Conservation (phyloP, 2,113 vertebrate species). For the Isichthys henryi region DNA sequence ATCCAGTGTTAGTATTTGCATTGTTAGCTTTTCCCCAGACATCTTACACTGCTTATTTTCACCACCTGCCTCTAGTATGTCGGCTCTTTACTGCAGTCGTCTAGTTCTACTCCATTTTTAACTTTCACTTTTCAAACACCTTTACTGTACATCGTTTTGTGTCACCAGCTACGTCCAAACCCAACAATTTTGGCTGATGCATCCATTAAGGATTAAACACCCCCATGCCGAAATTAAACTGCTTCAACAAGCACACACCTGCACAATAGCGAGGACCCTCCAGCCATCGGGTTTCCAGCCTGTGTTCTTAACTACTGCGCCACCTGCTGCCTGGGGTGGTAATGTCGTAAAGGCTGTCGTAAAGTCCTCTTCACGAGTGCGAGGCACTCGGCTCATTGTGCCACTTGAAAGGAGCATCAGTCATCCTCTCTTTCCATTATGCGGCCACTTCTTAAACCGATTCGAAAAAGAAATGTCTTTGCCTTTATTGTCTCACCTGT, state of each 20-base stretch:
- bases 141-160: neutral
- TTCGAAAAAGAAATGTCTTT: slow-evolving; percentile 5
- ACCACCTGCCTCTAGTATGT: neutral
- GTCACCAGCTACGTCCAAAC: neutral
- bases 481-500: neutral
- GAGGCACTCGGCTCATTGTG: neutral
- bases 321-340: neutral
- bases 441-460: neutral
- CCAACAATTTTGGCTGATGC: neutral
- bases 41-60: neutral
- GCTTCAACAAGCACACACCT: neutral
- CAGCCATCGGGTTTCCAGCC: neutral
- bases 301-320: neutral
- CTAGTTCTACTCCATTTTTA: neutral
- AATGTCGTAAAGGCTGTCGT: neutral
- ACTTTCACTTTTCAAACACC: neutral
- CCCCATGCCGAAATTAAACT: neutral
- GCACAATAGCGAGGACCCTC: neutral
- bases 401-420: neutral
- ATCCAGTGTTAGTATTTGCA: neutral
- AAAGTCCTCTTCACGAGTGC: neutral
- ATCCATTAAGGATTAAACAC: neutral
- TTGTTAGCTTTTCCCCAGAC: neutral
- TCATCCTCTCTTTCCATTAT: neutral
- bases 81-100: neutral